Conservation (phyloP, 1,140 invertebrate species). For the Anthonomus grandis region DNA sequence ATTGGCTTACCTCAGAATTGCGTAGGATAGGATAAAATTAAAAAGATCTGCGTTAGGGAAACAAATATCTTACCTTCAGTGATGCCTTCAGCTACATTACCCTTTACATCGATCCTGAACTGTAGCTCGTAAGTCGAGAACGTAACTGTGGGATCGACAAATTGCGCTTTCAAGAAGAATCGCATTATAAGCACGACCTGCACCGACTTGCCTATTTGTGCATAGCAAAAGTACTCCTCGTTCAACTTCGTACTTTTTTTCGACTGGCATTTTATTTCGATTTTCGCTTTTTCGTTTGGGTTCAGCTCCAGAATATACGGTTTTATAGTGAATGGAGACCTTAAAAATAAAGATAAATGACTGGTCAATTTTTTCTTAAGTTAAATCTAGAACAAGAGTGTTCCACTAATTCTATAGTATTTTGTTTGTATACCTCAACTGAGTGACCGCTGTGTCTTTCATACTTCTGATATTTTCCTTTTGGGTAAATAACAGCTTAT, state of each 20-base stretch:
- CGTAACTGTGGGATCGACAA: constrained; percentile 35
- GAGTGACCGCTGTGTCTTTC: constrained; percentile 20
- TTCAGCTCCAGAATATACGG: constrained; percentile 32
- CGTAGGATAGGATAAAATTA: too few relatives aligned
- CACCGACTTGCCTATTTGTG: constrained; percentile 24
- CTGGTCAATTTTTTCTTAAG: not conserved
- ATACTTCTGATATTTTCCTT: constrained; percentile 23
- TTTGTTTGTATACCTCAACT: too few relatives aligned
- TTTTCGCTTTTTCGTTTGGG: constrained; percentile 13
- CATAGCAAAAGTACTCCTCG: constrained; percentile 39
- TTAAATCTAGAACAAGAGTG: not conserved
- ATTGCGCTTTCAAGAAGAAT: constrained; percentile 32
- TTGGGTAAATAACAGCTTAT: constrained; percentile 43
- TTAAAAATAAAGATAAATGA: constrained; percentile 20
- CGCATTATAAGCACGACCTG: not conserved
- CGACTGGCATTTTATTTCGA: constrained; percentile 27
- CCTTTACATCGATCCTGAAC: constrained; percentile 34
- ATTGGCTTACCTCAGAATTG: too few relatives aligned
- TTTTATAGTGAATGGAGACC: constrained; percentile 31
- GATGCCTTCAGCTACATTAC: not conserved
- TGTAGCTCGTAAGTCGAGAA: constrained; percentile 32
- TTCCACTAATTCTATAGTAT: too few relatives aligned
- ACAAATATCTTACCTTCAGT: constrained; percentile 6
- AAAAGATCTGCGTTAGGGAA: too few relatives aligned
- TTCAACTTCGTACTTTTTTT: constrained; percentile 23